phyloP scores from a whole-genome alignment of 2,797 vertebrate species.

The Odontamblyopus lacepedii region DNA sequence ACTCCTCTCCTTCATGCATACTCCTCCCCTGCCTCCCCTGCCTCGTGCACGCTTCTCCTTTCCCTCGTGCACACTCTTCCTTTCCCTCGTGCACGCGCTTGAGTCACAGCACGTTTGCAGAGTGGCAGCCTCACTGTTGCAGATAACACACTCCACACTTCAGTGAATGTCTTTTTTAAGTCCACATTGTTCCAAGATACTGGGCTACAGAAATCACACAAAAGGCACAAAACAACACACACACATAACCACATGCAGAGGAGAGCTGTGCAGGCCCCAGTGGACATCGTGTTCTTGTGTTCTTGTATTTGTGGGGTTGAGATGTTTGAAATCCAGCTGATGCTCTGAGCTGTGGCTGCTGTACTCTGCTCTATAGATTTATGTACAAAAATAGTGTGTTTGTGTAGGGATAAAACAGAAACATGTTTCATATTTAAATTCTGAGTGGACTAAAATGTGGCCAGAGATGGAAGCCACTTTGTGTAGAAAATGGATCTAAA shows the following conservation, averaged over 20 bases:
- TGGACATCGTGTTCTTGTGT: not conserved
- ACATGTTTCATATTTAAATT: not conserved
- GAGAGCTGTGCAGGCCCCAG: not conserved
- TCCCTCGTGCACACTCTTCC: not conserved
- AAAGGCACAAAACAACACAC: not conserved
- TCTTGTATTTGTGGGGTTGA: not conserved
- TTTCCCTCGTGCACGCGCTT: constrained; percentile 20
- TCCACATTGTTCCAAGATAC: constrained; percentile 15
- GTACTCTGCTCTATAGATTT: not conserved
- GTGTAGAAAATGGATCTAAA: too few species aligned
- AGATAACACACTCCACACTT: constrained; percentile 20
- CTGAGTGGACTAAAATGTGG: too few species aligned
- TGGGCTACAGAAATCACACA: not conserved
- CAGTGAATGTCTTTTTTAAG: constrained; percentile 3
- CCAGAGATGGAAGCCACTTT: too few species aligned
- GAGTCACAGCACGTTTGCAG: constrained; percentile 64
- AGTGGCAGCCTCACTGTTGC: constrained; percentile 26
- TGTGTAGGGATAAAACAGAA: not conserved
- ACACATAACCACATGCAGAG: too few species aligned
- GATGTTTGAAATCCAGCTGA: constrained; percentile 1
- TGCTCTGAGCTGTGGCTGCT: not conserved
- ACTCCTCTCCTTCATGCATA: not conserved
- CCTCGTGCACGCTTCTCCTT: not conserved
- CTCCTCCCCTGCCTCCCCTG: not conserved
- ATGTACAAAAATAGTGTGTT: not conserved